A percentile compares a stretch with the other conserved stretches of the same genome.
phyloP scores from a whole-genome alignment of 2,797 vertebrate genomes.

The Odontamblyopus lacepedii region DNA sequence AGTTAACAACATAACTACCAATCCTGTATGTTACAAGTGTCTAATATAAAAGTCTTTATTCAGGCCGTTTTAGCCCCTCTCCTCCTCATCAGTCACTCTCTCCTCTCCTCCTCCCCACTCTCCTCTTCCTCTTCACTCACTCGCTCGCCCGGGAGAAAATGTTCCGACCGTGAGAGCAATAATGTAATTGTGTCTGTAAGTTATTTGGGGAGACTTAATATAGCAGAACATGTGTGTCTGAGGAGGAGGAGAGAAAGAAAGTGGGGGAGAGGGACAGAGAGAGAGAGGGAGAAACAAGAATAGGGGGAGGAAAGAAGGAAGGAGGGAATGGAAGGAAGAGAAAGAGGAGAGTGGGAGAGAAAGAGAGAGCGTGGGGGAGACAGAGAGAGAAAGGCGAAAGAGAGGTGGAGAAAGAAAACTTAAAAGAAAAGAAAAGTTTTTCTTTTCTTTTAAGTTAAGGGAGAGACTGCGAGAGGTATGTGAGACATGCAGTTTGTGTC shows the following conservation, averaged over 20 bases:
- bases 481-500: slow-evolving; percentile 49
- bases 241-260: slow-evolving; percentile 13
- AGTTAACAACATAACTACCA: no score
- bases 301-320: no score
- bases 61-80: no score
- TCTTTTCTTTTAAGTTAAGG: no score
- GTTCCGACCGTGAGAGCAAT: slow-evolving; percentile 47
- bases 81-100: background rate
- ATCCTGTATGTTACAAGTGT: no score
- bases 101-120: slow-evolving; percentile 29
- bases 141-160: slow-evolving; percentile 18
- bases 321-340: no score
- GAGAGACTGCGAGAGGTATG: slow-evolving; percentile 33
- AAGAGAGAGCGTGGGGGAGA: no score
- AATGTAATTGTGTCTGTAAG: slow-evolving; percentile 52
- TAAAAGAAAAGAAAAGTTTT: background rate
- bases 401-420: background rate
- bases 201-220: slow-evolving; percentile 58
- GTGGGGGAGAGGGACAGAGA: slow-evolving; percentile 5
- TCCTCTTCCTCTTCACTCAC: slow-evolving; percentile 22
- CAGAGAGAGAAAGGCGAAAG: no score
- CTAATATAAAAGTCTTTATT: no score
- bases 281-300: background rate
- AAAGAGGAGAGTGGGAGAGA: no score
- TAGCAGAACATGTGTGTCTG: slow-evolving; percentile 16